Evolutionary conservation across 2,113 vertebrate genomes (phyloP), one percentile per base, ranked within the genome.

Genomic region (Tychaedon coryphoeus): DNA sequence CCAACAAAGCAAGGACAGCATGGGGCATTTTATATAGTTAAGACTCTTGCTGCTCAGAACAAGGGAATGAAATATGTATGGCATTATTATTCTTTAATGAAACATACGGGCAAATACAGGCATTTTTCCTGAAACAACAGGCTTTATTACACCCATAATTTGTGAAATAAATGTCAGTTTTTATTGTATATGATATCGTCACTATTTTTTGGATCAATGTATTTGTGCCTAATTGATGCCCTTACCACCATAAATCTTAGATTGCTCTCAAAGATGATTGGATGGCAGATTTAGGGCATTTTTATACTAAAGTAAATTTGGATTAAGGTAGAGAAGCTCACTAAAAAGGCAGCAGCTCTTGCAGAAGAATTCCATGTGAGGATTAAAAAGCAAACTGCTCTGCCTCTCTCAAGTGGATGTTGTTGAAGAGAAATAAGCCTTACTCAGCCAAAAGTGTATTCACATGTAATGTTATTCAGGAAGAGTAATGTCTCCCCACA

Each of bases 31-130:
- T 86, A 88, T 90, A 69, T 40, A 64, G 83, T 66, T 96, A 89
- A 71, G 43, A 64, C 61, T 92, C 45, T 67, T 70, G 79, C 82
- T 89, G 72, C 69, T 90, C 62, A 53, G 70, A 86, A 82, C 50
- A 87, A 86, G 88, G 90, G 94, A 92, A 97, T 96, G 65, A 87
- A 97, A 66, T 94, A 95, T 97, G 93, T 89, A 94, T 88, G 62
- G 78, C 72, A 94, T 96, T 93, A 91, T 98, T 92, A 96, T 90
- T 95, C 90, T 95, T 96, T 95, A 97, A 94, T 95, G 95, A 95
- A 93, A 92, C 72, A 78, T 66, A 54, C 61, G 61, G 90, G 75
- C 82, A 95, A 86, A 93, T 75, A 69, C 28, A 86, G 43, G 19
- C 61, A 31, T 67, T 96, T 88, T 81, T 33, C 26, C 87, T 65